phyloP scores from a whole-genome alignment of 2,888 invertebrate species.

The Machimus atricapillus region DNA sequence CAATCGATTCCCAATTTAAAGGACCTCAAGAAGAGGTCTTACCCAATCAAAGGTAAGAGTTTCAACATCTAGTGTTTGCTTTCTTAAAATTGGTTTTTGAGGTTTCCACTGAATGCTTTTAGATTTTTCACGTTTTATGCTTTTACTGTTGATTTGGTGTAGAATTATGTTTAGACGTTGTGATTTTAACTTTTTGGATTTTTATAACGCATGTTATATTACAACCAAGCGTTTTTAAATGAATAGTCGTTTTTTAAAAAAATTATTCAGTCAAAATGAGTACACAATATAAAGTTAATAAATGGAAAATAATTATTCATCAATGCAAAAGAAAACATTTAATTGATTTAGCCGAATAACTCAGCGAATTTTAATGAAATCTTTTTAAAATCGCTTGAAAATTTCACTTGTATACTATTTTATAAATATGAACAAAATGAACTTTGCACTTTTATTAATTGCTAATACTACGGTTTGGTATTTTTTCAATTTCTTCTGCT shows the following conservation, averaged over 20 bases:
- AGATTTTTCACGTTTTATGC: neutral
- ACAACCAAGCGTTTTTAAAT: too few relatives aligned
- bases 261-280: neutral
- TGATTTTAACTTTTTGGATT: neutral
- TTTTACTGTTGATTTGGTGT: neutral
- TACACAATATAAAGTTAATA: neutral
- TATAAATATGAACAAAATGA: too few relatives aligned
- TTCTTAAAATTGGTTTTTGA: neutral
- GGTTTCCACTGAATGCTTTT: neutral
- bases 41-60: slow-evolving; percentile 10
- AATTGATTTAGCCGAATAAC: too few relatives aligned
- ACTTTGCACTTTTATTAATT: too few relatives aligned
- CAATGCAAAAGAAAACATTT: neutral
- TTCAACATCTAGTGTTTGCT: neutral
- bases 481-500: neutral
- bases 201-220: neutral
- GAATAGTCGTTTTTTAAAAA: neutral
- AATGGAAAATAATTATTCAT: too few relatives aligned
- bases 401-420: too few relatives aligned
- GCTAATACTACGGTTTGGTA: too few relatives aligned
- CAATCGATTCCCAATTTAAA: neutral
- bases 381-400: too few relatives aligned
- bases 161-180: neutral
- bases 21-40: neutral
- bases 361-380: too few relatives aligned